Evolutionary conservation across 2,797 vertebrate genomes (phyloP), one percentile per base, ranked within the genome.

Genomic region (Danio choprae): DNA sequence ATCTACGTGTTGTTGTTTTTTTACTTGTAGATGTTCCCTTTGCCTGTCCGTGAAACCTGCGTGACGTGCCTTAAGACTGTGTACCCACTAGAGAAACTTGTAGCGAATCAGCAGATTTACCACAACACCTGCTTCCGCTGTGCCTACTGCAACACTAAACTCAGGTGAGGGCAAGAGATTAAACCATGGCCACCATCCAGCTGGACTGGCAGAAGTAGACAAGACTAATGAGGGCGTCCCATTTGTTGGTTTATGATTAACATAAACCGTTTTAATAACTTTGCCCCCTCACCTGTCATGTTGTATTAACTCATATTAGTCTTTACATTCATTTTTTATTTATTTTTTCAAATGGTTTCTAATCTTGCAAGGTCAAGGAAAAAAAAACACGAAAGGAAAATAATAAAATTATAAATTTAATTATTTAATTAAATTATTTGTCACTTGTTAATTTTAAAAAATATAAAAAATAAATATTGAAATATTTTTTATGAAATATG

Each of bases 91-190:
- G 98, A 99, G 81, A 95, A 95, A 69, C 94, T 99, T 79, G 92
- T 98, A 89, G 97, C 97, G 89, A 98, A 98, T 83, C 94, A 97
- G 90, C 95, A 96, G 80, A 90, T 98, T 74, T 98, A 96, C 83
- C 97, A 99, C 90, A 93, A 92, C 90, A 92, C 95, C 89, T 99
- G 98, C 74, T 99, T 99, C 93, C 95, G 97, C 90, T 99, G 97
- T 55, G 93, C 92, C 15, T 94, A 99, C 81, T 99, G 97, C 91
- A 97, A 95, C 92, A 97, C 93, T 81, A 98, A 96, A 74, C 97
- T 99, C 85, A 99, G 95, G 98, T 99, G 88, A 91, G 87, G 4
- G 20, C 9, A 36, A 4, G 4, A 9, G 44, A 36, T 20, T 36
- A 11, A 3, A 0, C 5, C 9, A 18, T 12, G 36, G 48, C 48